Evolutionary conservation across 2,888 invertebrate genomes (phyloP), one percentile per base, ranked within the genome.

Genomic region (Hipparchia sbordonii): DNA sequence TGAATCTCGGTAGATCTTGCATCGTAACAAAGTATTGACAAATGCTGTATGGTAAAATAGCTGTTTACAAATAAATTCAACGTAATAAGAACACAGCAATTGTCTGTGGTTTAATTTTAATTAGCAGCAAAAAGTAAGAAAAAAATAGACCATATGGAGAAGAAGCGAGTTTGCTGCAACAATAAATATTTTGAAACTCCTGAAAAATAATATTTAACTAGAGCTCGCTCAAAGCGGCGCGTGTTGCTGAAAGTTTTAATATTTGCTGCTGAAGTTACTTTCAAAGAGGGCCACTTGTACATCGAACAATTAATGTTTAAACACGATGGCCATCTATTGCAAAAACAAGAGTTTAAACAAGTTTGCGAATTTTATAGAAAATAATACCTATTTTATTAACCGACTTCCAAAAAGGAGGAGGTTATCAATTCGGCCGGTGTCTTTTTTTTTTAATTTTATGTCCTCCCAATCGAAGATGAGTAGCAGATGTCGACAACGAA

Each of bases 111-210:
- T 39, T 39, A 56, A 6, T 56, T 56, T 56, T 56, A 56, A 56
- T 13, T 56, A 56, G n/a, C n/a, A 56, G 13, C 56, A 56, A 56
- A 56, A 7, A 56, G n/a, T 56, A 56, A 56, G 54, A 12, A 52
- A 12, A 4, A 52, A 9, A 1, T 52, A 4, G 8, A 48, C 48
- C 48, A 48, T 8, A 48, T 6, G 48, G 8, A 2, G 39, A 61
- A 61, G 46, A 46, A 10, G 61, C 2, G 45, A 45, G 39, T 45
- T 45, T 39, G 45, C 45, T 61, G 45, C 45, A 45, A 10, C 2
- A 39, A 45, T n/a, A 45, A 61, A 54, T 61, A 45, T 45, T 61
- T 61, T 12, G n/a, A 61, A 61, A 62, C 62, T 62, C 12, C 10
- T 62, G 45, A 62, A 62, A 62, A 62, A 56, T 46, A 45, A 56